phyloP scores from a whole-genome alignment of 2,797 vertebrate species.

The Liasis olivaceus region DNA sequence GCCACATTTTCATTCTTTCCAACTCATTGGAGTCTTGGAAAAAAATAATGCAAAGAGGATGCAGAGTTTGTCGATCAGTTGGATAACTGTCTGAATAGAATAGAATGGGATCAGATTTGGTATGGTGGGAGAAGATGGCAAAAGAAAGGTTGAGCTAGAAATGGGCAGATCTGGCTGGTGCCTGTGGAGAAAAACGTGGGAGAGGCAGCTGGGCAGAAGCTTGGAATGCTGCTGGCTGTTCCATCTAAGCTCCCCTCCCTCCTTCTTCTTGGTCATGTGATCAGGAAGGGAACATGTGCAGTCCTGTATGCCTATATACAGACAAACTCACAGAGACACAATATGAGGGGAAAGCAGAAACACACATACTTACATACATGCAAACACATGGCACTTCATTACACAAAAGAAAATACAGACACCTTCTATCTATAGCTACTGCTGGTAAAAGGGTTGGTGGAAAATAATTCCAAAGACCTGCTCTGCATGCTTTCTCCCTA shows the following conservation, averaged over 20 bases:
- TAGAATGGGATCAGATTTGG: background rate
- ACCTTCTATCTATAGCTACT: no score
- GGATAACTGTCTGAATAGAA: background rate
- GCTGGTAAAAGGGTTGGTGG: no score
- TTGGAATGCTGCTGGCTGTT: background rate
- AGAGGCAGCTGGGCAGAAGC: background rate
- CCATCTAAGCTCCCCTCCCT: background rate
- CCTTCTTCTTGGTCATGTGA: background rate
- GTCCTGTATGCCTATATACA: no score
- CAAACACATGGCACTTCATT: no score
- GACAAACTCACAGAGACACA: no score
- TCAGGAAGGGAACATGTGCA: background rate
- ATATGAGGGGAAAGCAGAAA: no score
- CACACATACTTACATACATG: no score
- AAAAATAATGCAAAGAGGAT: background rate
- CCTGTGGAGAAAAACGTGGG: background rate
- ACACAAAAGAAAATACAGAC: no score
- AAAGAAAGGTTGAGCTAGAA: background rate
- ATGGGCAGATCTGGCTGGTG: background rate
- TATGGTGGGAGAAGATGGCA: background rate
- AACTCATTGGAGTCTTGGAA: background rate
- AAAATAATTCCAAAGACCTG: no score
- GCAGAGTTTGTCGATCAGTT: background rate
- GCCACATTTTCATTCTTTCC: background rate
- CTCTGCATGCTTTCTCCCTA: no score